These are phyloP conservation scores for Zhuqinia jingwanae DNA, from an alignment of 2,888 invertebrate species.

Conservation along the genomic window DNA sequence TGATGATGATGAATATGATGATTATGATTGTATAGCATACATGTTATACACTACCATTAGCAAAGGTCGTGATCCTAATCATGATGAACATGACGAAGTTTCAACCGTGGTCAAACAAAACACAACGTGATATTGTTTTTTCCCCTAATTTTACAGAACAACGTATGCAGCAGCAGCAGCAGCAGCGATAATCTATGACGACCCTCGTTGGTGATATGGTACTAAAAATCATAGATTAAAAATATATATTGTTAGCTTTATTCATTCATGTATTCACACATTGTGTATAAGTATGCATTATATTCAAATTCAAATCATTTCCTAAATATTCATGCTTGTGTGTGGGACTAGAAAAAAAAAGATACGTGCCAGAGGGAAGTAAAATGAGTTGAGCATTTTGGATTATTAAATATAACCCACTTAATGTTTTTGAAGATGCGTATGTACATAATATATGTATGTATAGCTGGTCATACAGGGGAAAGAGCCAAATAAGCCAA, in stretches of 20 bases:
- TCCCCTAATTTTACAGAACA: not conserved
- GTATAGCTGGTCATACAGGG: not conserved
- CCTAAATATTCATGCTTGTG: conserved; percentile 38
- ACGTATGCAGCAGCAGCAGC: too few species aligned
- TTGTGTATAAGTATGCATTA: not conserved
- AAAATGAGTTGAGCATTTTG: conserved; percentile 11
- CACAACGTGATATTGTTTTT: conserved; percentile 14
- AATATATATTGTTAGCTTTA: not conserved
- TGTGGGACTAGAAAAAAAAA: conserved; percentile 6
- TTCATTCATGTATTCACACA: too few species aligned
- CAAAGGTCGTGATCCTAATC: conserved; percentile 42
- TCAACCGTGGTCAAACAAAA: conserved; percentile 1
- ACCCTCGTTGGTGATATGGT: conserved; percentile 4
- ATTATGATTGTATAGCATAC: too few species aligned
- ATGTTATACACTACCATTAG: conserved; percentile 33
- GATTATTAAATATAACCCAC: conserved; percentile 27
- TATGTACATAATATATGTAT: not conserved
- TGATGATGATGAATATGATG: not conserved
- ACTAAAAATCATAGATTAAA: conserved; percentile 11
- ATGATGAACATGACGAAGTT: conserved; percentile 12
- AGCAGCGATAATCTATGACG: too few species aligned
- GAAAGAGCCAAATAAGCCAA: not conserved
- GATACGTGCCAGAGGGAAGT: conserved; percentile 44
- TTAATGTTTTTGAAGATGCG: not conserved
- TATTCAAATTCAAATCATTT: conserved; percentile 30